Conservation (phyloP, 2,888 invertebrate species). For the Drosophila acutilabella region DNA sequence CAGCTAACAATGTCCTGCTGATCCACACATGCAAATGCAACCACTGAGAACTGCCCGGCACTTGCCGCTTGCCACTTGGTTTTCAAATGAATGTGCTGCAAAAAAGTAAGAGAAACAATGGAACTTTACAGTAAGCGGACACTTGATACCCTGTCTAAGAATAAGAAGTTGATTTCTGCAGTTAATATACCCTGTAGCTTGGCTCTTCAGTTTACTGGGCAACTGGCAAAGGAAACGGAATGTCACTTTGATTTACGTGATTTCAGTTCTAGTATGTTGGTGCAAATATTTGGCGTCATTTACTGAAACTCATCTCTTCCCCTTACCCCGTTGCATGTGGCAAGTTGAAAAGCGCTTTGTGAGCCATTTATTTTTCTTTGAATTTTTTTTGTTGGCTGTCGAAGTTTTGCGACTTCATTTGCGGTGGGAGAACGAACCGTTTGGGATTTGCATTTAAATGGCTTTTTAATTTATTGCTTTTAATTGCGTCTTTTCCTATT, state of each 20-base stretch:
- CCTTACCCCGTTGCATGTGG: slow-evolving; percentile 20
- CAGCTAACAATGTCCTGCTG: slow-evolving; percentile 22
- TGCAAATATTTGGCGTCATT: slow-evolving; percentile 17
- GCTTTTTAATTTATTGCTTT: slow-evolving; percentile 67
- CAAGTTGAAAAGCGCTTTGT: slow-evolving; percentile 26
- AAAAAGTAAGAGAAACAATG: not conserved
- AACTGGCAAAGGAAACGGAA: slow-evolving; percentile 42
- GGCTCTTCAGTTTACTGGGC: not conserved
- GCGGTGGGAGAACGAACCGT: not conserved
- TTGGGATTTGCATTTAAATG: slow-evolving; percentile 65
- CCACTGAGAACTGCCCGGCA: slow-evolving; percentile 38
- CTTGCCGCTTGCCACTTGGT: slow-evolving; percentile 20
- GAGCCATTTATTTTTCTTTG: not conserved
- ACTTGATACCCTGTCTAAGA: not conserved
- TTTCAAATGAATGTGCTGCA: slow-evolving; percentile 33
- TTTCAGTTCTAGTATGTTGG: slow-evolving; percentile 30
- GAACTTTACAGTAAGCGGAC: too few species aligned
- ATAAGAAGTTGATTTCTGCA: too few species aligned
- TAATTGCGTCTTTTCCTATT: slow-evolving; percentile 53
- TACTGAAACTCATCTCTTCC: slow-evolving; percentile 1
- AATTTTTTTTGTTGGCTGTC: slow-evolving; percentile 3
- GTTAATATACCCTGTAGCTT: not conserved
- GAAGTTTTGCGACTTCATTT: slow-evolving; percentile 58
- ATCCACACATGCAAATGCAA: slow-evolving; percentile 40
- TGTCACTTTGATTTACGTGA: slow-evolving; percentile 79